These are phyloP conservation scores for Gobio gobio DNA, from an alignment of 2,113 vertebrate species.

Conservation along the genomic window DNA sequence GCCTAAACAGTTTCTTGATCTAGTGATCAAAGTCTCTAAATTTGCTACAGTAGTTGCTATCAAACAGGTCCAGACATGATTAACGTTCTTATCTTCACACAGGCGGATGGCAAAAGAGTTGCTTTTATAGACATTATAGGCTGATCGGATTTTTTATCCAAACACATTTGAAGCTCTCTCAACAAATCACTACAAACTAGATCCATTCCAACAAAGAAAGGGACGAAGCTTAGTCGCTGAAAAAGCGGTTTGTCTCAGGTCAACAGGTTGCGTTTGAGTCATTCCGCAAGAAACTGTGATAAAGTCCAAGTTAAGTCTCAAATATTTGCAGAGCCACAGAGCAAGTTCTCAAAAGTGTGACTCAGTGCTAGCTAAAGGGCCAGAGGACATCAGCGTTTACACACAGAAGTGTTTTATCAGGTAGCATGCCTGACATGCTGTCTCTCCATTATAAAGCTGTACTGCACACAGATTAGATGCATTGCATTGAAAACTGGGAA, in stretches of 20 bases:
- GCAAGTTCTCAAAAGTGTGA: neutral
- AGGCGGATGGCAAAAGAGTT: slow-evolving; percentile 17
- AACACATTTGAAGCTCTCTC: slow-evolving; percentile 1
- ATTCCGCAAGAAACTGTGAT: neutral
- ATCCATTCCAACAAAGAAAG: neutral
- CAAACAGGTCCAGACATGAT: slow-evolving; percentile 35
- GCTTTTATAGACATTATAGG: slow-evolving; percentile 17
- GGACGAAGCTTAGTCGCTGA: neutral
- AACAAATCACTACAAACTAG: neutral
- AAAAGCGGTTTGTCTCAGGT: neutral
- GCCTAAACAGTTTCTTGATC: slow-evolving; percentile 8
- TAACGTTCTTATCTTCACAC: slow-evolving; percentile 17
- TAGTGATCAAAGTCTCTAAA: slow-evolving; percentile 19
- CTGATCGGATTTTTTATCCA: slow-evolving; percentile 9
- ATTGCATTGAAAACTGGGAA: neutral
- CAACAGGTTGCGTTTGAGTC: neutral
- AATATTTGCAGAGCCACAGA: neutral
- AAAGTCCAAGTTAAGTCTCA: neutral
- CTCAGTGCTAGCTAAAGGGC: neutral
- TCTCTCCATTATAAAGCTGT: neutral
- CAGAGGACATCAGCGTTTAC: neutral
- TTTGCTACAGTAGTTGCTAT: slow-evolving; percentile 9
- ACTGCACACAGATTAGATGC: slow-evolving; percentile 33
- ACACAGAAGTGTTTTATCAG: neutral
- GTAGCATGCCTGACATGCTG: neutral